Percentiles rank a stretch among this genome's conserved stretches.
Conservation (phyloP, 2,797 vertebrate genomes). For the Smutsia temminckii region DNA sequence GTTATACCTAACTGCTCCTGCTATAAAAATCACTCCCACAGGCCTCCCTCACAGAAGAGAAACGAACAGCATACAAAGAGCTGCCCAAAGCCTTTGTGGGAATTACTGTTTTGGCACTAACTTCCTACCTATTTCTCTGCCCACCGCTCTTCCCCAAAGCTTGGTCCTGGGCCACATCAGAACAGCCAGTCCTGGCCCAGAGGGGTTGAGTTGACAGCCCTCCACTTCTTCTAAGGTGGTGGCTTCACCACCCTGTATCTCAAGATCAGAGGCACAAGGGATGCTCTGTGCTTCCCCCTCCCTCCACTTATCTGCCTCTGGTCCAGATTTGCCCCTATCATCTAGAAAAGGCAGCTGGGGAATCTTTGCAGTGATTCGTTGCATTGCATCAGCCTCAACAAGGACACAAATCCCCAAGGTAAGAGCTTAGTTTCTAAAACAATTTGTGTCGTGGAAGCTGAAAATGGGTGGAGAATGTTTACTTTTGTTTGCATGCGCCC, state of each 20-base stretch:
- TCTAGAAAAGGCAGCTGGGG: neutral
- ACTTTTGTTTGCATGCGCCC: slow-evolving; percentile 23
- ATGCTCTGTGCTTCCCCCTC: fast-evolving
- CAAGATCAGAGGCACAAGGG: neutral
- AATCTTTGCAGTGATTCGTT: neutral
- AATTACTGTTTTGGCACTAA: neutral
- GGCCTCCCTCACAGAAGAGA: slow-evolving; percentile 45
- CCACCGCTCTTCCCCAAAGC: neutral
- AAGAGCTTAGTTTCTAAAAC: slow-evolving; percentile 8
- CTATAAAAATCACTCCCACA: slow-evolving; percentile 56
- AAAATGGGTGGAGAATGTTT: slow-evolving; percentile 45
- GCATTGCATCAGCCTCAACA: slow-evolving; percentile 6
- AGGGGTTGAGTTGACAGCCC: neutral
- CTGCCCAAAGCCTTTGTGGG: slow-evolving; percentile 16
- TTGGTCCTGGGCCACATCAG: neutral
- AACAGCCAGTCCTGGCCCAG: neutral
- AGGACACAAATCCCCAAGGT: neutral
- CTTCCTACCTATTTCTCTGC: neutral
- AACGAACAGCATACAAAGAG: slow-evolving; percentile 57
- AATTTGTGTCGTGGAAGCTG: slow-evolving; percentile 49
- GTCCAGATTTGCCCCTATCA: neutral
- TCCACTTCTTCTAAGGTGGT: neutral
- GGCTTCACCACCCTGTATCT: neutral
- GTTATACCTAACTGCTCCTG: slow-evolving; percentile 56
- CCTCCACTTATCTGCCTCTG: neutral